Conservation (phyloP, 2,113 vertebrate genomes). For the Laterallus jamaicensis region DNA sequence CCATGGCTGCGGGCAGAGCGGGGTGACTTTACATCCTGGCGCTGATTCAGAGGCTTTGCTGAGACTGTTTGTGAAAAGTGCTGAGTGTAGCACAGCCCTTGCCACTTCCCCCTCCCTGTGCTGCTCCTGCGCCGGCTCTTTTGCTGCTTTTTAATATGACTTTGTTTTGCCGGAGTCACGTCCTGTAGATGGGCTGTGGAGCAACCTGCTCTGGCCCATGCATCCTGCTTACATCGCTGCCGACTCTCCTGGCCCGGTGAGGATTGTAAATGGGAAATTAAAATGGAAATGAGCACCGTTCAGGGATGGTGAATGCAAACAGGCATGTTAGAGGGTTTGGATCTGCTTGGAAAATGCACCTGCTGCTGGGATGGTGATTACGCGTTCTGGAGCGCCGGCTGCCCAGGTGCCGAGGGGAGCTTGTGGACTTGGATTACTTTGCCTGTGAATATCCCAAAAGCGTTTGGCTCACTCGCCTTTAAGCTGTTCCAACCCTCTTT, state of each 20-base stretch:
- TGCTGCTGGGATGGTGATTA: slow-evolving; percentile 44
- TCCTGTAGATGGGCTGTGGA: no score
- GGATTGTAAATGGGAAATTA: slow-evolving; percentile 46
- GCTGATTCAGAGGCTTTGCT: slow-evolving; percentile 43
- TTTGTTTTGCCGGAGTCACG: no score
- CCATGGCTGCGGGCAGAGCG: not conserved
- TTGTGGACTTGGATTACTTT: slow-evolving; percentile 45
- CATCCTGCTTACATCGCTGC: not conserved
- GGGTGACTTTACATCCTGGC: slow-evolving; percentile 46
- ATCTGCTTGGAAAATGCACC: slow-evolving; percentile 49
- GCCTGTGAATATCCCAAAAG: slow-evolving; percentile 49
- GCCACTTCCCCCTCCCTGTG: slow-evolving; percentile 58
- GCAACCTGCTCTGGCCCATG: not conserved
- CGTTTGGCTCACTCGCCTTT: slow-evolving; percentile 46
- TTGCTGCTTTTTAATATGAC: not conserved
- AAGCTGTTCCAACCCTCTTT: slow-evolving; percentile 48
- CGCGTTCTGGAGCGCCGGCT: slow-evolving; percentile 8
- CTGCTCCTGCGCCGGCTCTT: slow-evolving; percentile 28
- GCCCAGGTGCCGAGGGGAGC: slow-evolving; percentile 59
- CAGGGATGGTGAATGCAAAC: slow-evolving; percentile 6
- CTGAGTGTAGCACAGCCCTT: slow-evolving; percentile 57
- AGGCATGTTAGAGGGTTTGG: not conserved
- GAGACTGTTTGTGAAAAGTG: slow-evolving; percentile 53
- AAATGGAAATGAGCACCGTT: slow-evolving; percentile 29
- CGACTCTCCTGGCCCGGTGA: not conserved